Base-by-base conservation (phyloP, 2,797 vertebrate genomes). In the Borostomias antarcticus region DNA sequence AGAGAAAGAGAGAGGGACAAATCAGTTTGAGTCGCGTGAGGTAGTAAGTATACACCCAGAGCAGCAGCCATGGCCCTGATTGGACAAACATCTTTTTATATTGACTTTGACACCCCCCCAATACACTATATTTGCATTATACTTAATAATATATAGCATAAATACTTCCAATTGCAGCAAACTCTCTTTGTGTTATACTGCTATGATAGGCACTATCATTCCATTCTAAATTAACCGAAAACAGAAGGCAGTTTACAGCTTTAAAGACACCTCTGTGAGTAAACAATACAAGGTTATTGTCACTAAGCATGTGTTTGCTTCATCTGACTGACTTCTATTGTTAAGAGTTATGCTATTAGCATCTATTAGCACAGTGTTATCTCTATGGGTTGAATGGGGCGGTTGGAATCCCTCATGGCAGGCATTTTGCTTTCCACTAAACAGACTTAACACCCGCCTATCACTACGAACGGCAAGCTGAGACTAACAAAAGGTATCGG, bases 21-120 rank as follows among this genome's bases (percentile, higher is more conserved):
- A 91, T 85, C 86, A 81, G 72, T 88, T 76, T 87, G 87, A 89
- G 75, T 88, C 88, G 87, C 88, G 85, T 87, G 83, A 90, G 89
- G 83, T 82, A 74, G 82, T 81, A 82, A 86, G 79, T 81, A 87
- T 90, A 89, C 90, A 90, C 45, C 81, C 70, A 80, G 78, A 87
- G 72, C 75, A 84, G 85, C 85, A 90, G 86, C 78, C 30, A 76
- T 64, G 69, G 83, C 82, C 80, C 81, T 37, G 66, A 77, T 74
- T 76, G 82, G 82, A 85, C 85, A 85, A 83, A 86, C 86, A 84
- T 62, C 63, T 67, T 58, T 64, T 80, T 77, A 56, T 21, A n/a
- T n/a, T n/a, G 35, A 69, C 66, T 78, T 72, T 1, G 71, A 78
- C 64, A 76, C 66, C 51, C 64, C 60, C 32, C 75, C 64, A 10